These are phyloP conservation scores for Todiramphus saurophagus DNA, from an alignment of 2,113 vertebrate genomes.

Conservation along the genomic window DNA sequence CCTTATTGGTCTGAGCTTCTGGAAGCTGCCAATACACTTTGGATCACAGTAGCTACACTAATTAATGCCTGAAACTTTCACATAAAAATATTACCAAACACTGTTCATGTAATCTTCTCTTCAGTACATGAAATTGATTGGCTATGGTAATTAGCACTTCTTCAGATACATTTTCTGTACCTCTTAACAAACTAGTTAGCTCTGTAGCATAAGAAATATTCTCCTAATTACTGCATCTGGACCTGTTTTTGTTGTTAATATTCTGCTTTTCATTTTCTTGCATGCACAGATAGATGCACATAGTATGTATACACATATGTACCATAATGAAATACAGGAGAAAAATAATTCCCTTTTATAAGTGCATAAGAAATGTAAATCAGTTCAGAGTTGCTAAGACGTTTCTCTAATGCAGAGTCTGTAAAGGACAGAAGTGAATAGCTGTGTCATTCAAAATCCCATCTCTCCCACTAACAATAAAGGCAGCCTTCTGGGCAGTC, in stretches of 20 bases:
- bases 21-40: background rate
- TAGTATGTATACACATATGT: background rate
- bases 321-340: background rate
- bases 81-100: background rate
- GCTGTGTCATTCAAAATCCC: background rate
- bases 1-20: background rate
- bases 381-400: background rate
- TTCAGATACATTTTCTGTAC: background rate
- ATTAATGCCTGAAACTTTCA: background rate
- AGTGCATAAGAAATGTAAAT: background rate
- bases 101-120: background rate
- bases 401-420: background rate
- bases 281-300: background rate
- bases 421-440: background rate
- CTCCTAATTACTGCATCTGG: background rate
- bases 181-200: background rate
- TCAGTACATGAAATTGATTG: background rate
- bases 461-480: too few relatives aligned
- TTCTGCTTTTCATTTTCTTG: background rate
- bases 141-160: background rate
- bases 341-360: background rate
- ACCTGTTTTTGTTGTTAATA: background rate
- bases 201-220: background rate
- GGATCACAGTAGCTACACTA: background rate
- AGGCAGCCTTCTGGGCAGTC: background rate